phyloP scores from a whole-genome alignment of 2,888 invertebrate genomes.

The Metallyticus violacea region DNA sequence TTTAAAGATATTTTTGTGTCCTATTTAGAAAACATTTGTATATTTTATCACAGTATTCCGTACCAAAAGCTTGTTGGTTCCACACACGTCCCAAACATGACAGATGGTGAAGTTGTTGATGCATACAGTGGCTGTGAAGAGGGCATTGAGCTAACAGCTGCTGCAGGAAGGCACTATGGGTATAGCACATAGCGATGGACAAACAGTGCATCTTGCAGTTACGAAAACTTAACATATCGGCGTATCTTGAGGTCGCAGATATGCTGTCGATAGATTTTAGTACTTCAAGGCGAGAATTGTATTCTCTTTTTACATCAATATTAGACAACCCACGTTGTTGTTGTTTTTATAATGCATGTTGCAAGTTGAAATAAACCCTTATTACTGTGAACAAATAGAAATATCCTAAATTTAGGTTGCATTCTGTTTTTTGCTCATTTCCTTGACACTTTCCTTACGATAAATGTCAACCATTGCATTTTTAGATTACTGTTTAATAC shows the following conservation, averaged over 20 bases:
- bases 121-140: neutral
- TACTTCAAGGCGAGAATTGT: too few relatives aligned
- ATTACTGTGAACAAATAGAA: neutral
- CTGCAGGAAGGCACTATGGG: neutral
- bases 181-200: neutral
- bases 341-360: neutral
- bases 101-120: neutral
- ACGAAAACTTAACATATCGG: neutral
- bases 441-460: neutral
- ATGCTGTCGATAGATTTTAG: too few relatives aligned
- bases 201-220: neutral
- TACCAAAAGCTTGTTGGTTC: too few relatives aligned
- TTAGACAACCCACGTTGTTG: too few relatives aligned
- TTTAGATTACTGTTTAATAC: too few relatives aligned
- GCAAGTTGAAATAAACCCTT: neutral
- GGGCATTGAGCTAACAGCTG: neutral
- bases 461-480: too few relatives aligned
- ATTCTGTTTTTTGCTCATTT: neutral
- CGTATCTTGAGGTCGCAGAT: too few relatives aligned
- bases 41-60: too few relatives aligned
- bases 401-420: neutral
- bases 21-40: too few relatives aligned
- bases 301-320: too few relatives aligned
- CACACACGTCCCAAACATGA: neutral
- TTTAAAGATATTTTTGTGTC: too few relatives aligned